These are phyloP conservation scores for Adela reaumurella DNA, from an alignment of 2,888 invertebrate genomes.

Conservation along the genomic window DNA sequence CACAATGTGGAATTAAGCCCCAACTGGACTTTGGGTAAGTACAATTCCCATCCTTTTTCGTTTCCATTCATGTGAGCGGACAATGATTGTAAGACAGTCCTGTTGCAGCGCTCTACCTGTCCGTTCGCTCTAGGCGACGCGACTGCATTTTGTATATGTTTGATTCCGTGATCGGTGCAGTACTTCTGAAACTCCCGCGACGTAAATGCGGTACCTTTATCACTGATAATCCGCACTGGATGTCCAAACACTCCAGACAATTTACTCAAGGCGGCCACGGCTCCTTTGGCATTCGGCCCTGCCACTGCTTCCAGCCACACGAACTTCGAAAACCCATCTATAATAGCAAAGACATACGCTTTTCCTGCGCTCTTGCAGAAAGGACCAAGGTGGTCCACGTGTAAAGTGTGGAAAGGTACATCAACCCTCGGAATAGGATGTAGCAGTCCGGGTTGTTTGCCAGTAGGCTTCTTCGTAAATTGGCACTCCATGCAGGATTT, in stretches of 20 bases:
- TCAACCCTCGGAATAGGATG: slow-evolving; percentile 10
- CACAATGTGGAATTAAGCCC: neutral
- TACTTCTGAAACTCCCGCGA: slow-evolving; percentile 15
- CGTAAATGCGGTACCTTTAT: slow-evolving; percentile 18
- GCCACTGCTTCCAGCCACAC: slow-evolving; percentile 14
- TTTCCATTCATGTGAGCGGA: neutral
- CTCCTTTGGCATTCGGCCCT: slow-evolving; percentile 10
- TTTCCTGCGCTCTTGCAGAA: slow-evolving; percentile 9
- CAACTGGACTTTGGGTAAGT: neutral
- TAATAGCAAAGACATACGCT: slow-evolving; percentile 15
- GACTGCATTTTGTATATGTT: slow-evolving; percentile 16
- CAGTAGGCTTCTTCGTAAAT: neutral
- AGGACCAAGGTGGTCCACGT: slow-evolving; percentile 19
- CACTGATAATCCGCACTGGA: slow-evolving; percentile 14
- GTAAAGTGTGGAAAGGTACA: slow-evolving; percentile 15
- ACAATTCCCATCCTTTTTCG: neutral
- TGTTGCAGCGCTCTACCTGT: slow-evolving; percentile 9
- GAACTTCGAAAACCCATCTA: slow-evolving; percentile 18
- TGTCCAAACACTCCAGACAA: slow-evolving; percentile 14
- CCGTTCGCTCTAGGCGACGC: slow-evolving; percentile 9
- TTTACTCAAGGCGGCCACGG: slow-evolving; percentile 10
- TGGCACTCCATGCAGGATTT: neutral
- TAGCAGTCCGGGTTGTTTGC: neutral
- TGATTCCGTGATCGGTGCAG: slow-evolving; percentile 9
- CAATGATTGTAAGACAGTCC: neutral